phyloP scores from a whole-genome alignment of 2,113 vertebrate genomes.

The Baryphthengus martii region DNA sequence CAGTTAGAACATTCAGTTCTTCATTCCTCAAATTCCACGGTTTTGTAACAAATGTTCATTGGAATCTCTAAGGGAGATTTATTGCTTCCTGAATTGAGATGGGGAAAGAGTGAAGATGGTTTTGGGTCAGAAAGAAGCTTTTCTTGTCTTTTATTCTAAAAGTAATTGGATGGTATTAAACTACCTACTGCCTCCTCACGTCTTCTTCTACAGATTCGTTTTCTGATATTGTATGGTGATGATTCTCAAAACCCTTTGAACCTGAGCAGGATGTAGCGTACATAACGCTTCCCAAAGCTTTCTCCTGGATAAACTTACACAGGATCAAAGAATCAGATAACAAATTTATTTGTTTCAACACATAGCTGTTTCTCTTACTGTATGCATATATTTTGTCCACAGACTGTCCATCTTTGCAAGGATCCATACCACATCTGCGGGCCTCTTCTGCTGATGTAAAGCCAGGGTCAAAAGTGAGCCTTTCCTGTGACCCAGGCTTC shows the following conservation, averaged over 20 bases:
- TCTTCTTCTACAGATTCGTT: background rate
- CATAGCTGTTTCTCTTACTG: background rate
- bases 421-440: slow-evolving; percentile 79
- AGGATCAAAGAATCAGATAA: background rate
- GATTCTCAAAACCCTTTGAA: background rate
- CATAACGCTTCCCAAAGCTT: background rate
- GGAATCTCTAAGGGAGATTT: slow-evolving; percentile 29
- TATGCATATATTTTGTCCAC: slow-evolving; percentile 35
- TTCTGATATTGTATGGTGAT: background rate
- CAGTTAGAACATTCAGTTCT: slow-evolving; percentile 4
- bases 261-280: background rate
- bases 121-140: background rate
- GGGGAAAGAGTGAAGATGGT: background rate
- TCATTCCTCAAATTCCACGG: slow-evolving; percentile 34
- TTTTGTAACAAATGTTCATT: slow-evolving; percentile 34
- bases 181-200: background rate
- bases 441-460: slow-evolving; percentile 78
- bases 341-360: background rate
- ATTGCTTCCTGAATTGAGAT: slow-evolving; percentile 53
- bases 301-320: background rate
- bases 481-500: slow-evolving; percentile 92
- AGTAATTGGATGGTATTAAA: background rate
- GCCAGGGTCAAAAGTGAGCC: slow-evolving; percentile 86
- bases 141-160: background rate
- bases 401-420: slow-evolving; percentile 91